A percentile compares a stretch with the other conserved stretches of the same genome.
Conservation (phyloP, 2,113 vertebrate genomes). For the Tinamus guttatus region DNA sequence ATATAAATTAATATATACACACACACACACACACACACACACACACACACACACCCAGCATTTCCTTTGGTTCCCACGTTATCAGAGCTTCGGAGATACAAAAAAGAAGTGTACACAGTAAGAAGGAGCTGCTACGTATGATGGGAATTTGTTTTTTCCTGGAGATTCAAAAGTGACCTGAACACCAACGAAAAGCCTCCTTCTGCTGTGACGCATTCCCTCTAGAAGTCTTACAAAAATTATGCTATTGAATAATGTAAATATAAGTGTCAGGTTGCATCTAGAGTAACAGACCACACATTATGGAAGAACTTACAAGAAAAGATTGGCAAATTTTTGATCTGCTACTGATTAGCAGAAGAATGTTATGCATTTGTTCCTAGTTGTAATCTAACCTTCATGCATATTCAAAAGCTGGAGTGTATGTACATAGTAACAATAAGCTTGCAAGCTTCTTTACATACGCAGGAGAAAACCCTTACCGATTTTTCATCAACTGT, state of each 20-base stretch:
- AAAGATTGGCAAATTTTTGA: constrained; percentile 71
- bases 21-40: no score
- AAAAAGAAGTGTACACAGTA: not conserved
- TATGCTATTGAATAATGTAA: constrained; percentile 67
- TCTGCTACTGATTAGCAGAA: constrained; percentile 75
- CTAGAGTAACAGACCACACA: constrained; percentile 76
- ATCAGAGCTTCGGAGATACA: not conserved
- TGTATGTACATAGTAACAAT: constrained; percentile 29
- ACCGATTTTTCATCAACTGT: constrained; percentile 97
- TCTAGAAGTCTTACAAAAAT: constrained; percentile 63
- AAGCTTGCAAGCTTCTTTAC: constrained; percentile 2
- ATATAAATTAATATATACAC: no score
- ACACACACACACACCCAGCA: constrained; percentile 16
- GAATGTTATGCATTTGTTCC: constrained; percentile 71
- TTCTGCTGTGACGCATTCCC: constrained; percentile 32
- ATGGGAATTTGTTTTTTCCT: not conserved
- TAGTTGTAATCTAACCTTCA: constrained; percentile 70
- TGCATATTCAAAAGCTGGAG: constrained; percentile 54
- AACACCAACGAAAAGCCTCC: constrained; percentile 53
- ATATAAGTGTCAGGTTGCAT: constrained; percentile 73
- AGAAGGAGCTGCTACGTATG: not conserved
- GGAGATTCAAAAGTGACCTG: not conserved
- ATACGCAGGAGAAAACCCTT: constrained; percentile 79
- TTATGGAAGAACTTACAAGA: constrained; percentile 67
- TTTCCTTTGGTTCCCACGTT: not conserved